Conservation (phyloP, 2,888 invertebrate genomes). For the Microctonus hyperodae region DNA sequence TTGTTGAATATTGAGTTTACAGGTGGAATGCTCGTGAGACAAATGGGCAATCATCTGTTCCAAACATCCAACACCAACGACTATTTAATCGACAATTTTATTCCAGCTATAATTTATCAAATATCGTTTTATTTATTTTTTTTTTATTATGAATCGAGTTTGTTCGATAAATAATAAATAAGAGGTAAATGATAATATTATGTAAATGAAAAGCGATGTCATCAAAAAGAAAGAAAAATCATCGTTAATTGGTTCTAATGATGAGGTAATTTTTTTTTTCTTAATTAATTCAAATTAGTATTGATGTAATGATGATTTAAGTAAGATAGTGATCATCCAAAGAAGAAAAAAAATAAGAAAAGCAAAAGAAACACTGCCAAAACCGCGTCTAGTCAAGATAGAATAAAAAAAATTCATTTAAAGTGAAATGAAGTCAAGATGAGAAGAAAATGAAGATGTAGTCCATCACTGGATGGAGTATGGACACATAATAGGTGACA, state of each 20-base stretch:
- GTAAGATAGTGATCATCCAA: conserved; percentile 29
- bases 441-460: conserved; percentile 17
- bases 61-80: conserved; percentile 6
- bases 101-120: neutral
- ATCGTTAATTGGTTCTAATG: conserved; percentile 5
- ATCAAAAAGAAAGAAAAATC: neutral
- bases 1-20: conserved; percentile 57
- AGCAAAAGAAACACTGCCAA: neutral
- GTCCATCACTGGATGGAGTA: conserved; percentile 36
- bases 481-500: conserved; percentile 18
- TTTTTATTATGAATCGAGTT: neutral
- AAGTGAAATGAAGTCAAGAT: conserved; percentile 31
- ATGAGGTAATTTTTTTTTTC: conserved; percentile 13
- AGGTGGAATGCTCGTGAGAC: conserved; percentile 49
- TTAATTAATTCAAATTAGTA: neutral
- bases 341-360: conserved; percentile 20
- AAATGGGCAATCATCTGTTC: conserved; percentile 16
- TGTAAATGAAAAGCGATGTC: conserved; percentile 1
- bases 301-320: conserved; percentile 5
- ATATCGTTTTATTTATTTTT: neutral
- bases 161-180: conserved; percentile 4
- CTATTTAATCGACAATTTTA: conserved; percentile 2
- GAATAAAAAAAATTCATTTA: conserved; percentile 22
- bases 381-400: neutral
- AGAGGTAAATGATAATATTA: neutral